These are phyloP conservation scores for Chalcosyrphus nemorum DNA, from an alignment of 2,888 invertebrate species.

Conservation along the genomic window DNA sequence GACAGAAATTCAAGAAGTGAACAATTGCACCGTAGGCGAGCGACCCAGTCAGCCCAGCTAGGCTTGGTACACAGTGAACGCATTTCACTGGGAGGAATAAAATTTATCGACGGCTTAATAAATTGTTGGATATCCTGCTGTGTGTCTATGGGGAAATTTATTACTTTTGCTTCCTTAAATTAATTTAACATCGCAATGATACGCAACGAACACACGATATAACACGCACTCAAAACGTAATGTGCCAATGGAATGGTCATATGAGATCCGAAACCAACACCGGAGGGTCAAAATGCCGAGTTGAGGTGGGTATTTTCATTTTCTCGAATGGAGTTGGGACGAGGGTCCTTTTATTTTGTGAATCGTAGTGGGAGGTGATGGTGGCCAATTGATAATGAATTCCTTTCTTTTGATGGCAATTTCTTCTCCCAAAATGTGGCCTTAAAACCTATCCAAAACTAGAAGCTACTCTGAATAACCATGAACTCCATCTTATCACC, in stretches of 20 bases:
- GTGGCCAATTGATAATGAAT: not conserved
- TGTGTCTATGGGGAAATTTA: slow-evolving; percentile 75
- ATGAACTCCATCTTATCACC: not conserved
- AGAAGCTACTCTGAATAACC: not conserved
- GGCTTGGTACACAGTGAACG: slow-evolving; percentile 32
- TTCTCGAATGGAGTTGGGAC: not conserved
- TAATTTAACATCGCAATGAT: slow-evolving; percentile 73
- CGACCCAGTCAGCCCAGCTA: slow-evolving; percentile 23
- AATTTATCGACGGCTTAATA: slow-evolving; percentile 76
- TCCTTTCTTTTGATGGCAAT: not conserved
- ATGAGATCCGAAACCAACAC: slow-evolving; percentile 47
- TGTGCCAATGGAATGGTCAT: slow-evolving; percentile 66
- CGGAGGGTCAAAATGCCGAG: slow-evolving; percentile 55
- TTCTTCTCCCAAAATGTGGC: too few species aligned
- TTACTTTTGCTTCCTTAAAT: slow-evolving; percentile 74
- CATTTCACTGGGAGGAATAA: slow-evolving; percentile 68
- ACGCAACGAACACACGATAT: slow-evolving; percentile 72
- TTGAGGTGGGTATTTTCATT: slow-evolving; percentile 1
- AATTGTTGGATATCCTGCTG: slow-evolving; percentile 75
- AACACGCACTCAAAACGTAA: slow-evolving; percentile 71
- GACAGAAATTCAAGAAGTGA: slow-evolving; percentile 73
- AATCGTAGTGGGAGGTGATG: slow-evolving; percentile 52
- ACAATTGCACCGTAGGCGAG: slow-evolving; percentile 72
- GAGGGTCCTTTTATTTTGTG: not conserved
- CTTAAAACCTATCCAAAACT: not conserved